These are phyloP conservation scores for Campaea margaritaria DNA, from an alignment of 2,888 invertebrate genomes.

Conservation along the genomic window DNA sequence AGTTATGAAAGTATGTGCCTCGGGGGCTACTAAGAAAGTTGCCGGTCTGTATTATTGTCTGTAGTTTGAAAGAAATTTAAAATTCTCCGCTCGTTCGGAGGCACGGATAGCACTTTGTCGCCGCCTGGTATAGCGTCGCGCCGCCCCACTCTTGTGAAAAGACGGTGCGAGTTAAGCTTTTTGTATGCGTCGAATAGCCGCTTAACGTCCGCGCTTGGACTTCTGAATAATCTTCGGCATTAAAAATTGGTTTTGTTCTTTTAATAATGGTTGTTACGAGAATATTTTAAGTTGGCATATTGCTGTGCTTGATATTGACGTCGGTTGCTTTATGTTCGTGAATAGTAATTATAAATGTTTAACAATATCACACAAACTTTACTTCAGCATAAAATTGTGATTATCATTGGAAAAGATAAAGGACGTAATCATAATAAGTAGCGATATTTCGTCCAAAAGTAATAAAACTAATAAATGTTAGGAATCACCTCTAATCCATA, in stretches of 20 bases:
- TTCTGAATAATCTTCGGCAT: background rate
- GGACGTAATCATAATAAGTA: too few species aligned
- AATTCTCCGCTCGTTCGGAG: background rate
- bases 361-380: too few species aligned
- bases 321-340: too few species aligned
- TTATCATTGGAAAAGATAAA: too few species aligned
- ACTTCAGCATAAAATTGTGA: too few species aligned
- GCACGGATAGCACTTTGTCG: conserved; percentile 1
- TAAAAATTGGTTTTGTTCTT: background rate
- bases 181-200: background rate
- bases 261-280: background rate
- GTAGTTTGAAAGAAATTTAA: conserved; percentile 2
- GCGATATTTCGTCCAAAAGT: too few species aligned
- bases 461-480: too few species aligned
- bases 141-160: background rate
- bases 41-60: conserved; percentile 2
- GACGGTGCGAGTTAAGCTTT: background rate
- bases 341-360: too few species aligned
- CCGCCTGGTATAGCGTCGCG: background rate
- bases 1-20: background rate
- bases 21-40: conserved; percentile 1
- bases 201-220: background rate
- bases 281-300: background rate
- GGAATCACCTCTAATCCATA: too few species aligned
- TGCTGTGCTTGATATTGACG: background rate